Base-by-base conservation (phyloP, 2,888 invertebrate genomes). In the Panopea generosa region DNA sequence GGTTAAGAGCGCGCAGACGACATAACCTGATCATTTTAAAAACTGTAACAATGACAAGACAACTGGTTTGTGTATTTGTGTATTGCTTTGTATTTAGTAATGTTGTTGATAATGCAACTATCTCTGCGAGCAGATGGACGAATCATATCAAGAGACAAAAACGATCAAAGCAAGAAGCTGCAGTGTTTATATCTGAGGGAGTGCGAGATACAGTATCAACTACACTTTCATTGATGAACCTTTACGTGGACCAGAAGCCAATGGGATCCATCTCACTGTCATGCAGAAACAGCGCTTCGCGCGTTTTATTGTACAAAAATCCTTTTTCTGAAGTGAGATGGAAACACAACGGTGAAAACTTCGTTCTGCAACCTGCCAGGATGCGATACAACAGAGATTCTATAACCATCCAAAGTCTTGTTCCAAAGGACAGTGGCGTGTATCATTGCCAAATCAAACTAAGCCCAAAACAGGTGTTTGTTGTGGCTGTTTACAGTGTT, bases 261-360 rank as follows among this genome's bases (percentile, higher is more conserved):
- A 45, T 45, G 45, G 45, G 16, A 16, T 9, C 16, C 16, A 45
- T 45, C 9, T 18, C 45, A 1, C 52, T 78, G 50, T 18, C 43
- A 6, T 78, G 78, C 43, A 74, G 45, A 38, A 74, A 67, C 43
- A 50, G 22, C 3, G 74, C 67, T 18, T 62, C 70, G n/a, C 47
- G 45, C 7, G 53, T 27, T 27, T 52, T 78, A 11, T 6, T 62
- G 24, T 27, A 40, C 2, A 50, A 66, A 47, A 67, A 47, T 43
- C 70, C 78, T 3, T 52, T 49, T 6, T 61, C 67, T 11, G 67
- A 70, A 26, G 33, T 74, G 43, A 60, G 78, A 50, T 78, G 78
- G 78, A 67, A 70, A 62, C 71, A 74, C 57, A 78, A 78, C 49
- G 67, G 70, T 2, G 62, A 74, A 43, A 74, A 62, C 24, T 63